Percentiles rank a stretch among this genome's conserved stretches.
phyloP scores from a whole-genome alignment of 2,797 vertebrate species.

The Prionace glauca region DNA sequence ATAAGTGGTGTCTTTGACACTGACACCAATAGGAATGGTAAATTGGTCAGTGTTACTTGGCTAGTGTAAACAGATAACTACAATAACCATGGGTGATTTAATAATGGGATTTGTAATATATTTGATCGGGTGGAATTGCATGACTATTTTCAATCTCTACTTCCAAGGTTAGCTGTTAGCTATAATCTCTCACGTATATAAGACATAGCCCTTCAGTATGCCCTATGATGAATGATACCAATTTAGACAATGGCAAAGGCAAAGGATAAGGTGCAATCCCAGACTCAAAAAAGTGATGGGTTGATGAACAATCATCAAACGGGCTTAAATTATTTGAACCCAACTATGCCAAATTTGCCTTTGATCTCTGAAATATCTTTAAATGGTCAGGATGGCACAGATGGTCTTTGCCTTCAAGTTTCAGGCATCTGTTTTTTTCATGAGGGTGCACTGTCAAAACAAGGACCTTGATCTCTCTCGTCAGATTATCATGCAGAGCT shows the following conservation, averaged over 20 bases:
- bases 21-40: background rate
- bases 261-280: background rate
- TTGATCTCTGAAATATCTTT: slow-evolving; percentile 1
- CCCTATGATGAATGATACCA: background rate
- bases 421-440: background rate
- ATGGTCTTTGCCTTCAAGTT: slow-evolving; percentile 12
- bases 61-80: background rate
- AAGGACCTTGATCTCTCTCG: slow-evolving; percentile 19
- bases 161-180: background rate
- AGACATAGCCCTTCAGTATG: background rate
- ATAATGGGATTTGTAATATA: background rate
- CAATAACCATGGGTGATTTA: background rate
- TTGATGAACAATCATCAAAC: background rate
- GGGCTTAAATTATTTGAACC: background rate
- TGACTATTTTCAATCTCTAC: background rate
- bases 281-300: background rate
- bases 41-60: background rate
- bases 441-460: slow-evolving; percentile 2
- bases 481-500: background rate
- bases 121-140: background rate
- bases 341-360: background rate
- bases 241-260: background rate
- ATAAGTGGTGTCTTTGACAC: background rate
- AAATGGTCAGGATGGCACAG: background rate
- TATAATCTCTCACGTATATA: background rate